Evolutionary conservation across 2,888 invertebrate genomes (phyloP).

Genomic region (Limenitis camilla): DNA sequence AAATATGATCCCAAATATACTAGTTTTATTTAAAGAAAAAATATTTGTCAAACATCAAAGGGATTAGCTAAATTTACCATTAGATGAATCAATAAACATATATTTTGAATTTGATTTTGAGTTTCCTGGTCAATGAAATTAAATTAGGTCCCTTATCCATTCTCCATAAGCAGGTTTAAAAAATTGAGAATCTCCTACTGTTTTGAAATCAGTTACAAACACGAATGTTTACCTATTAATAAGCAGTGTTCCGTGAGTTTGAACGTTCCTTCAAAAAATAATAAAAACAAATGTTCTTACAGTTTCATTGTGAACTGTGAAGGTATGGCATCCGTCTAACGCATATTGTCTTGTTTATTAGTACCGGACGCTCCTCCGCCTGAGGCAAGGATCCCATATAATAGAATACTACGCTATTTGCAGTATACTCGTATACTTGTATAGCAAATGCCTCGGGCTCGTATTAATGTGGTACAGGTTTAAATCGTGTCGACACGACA

Average conservation of each 20-base stretch:
- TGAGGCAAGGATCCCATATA: conserved; percentile 69
- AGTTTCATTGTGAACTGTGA: not conserved
- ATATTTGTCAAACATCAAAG: no score
- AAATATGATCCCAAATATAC: no score
- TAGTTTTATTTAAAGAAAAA: no score
- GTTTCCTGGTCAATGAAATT: no score
- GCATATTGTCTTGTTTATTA: conserved; percentile 68
- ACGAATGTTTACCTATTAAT: not conserved
- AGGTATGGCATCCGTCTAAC: conserved; percentile 2
- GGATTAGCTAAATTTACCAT: no score
- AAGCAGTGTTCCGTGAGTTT: not conserved
- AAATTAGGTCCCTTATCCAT: no score
- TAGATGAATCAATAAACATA: no score
- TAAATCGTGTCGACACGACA: conserved; percentile 53
- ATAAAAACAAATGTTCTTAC: not conserved
- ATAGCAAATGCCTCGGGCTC: conserved; percentile 53
- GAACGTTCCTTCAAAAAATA: not conserved
- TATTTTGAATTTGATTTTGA: no score
- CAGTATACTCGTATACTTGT: conserved; percentile 50
- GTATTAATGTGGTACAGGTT: conserved; percentile 55
- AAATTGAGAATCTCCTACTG: no score
- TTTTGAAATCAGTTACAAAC: no score
- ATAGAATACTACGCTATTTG: conserved; percentile 73
- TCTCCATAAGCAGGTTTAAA: no score
- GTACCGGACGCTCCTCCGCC: conserved; percentile 61